Percentiles rank a stretch among this genome's conserved stretches.
phyloP scores from a whole-genome alignment of 2,797 vertebrate species.

The Rhabdomys pumilio region DNA sequence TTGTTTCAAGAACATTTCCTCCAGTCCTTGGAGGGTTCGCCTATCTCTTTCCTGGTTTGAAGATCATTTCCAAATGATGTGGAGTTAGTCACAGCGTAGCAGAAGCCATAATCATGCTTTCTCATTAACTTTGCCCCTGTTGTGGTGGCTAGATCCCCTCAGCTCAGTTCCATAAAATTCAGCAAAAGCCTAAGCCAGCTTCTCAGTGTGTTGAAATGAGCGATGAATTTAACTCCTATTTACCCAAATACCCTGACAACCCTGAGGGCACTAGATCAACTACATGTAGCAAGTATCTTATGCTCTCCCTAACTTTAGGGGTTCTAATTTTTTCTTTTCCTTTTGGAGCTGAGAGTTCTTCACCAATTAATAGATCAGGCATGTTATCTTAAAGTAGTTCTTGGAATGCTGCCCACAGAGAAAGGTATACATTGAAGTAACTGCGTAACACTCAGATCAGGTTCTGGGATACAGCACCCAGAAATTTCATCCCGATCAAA shows the following conservation, averaged over 20 bases:
- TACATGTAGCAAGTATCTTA: background rate
- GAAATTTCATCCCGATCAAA: background rate
- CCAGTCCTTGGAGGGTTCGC: slow-evolving; percentile 29
- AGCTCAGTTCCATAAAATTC: slow-evolving; percentile 10
- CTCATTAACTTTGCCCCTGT: background rate
- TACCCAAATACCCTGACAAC: background rate
- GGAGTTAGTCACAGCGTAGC: slow-evolving; percentile 65
- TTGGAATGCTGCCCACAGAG: background rate
- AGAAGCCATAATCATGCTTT: slow-evolving; percentile 41
- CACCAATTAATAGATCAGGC: background rate
- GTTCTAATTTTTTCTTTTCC: background rate
- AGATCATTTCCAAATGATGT: slow-evolving; percentile 72
- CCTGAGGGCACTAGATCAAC: background rate
- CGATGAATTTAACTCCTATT: slow-evolving; percentile 48
- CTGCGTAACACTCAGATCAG: background rate
- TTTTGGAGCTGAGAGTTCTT: background rate
- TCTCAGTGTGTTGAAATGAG: slow-evolving; percentile 29
- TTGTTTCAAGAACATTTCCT: slow-evolving; percentile 44
- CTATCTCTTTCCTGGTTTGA: slow-evolving; percentile 58
- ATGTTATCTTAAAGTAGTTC: background rate
- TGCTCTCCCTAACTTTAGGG: background rate
- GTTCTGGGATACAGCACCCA: background rate
- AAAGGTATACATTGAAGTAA: background rate
- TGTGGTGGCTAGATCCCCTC: background rate
- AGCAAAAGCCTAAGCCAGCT: slow-evolving; percentile 48